Conservation (phyloP, 2,797 vertebrate species). For the Smutsia temminckii region DNA sequence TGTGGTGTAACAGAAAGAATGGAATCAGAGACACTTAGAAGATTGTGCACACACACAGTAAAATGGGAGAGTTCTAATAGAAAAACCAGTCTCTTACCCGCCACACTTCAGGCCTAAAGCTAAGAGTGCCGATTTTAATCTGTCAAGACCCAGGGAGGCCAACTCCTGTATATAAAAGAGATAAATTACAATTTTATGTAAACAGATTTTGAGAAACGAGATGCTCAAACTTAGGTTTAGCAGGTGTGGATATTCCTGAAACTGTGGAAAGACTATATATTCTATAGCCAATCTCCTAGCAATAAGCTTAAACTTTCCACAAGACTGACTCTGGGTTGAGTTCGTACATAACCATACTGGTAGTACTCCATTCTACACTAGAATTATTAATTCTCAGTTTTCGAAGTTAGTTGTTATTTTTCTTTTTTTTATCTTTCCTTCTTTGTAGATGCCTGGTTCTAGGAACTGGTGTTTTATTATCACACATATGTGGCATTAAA, state of each 20-base stretch:
- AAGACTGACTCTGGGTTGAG: background rate
- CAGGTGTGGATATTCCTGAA: background rate
- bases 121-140: constrained; percentile 97
- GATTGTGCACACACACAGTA: background rate
- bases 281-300: background rate
- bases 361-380: background rate
- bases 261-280: background rate
- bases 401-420: background rate
- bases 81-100: constrained; percentile 88
- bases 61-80: background rate
- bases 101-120: constrained; percentile 97
- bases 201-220: background rate
- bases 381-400: background rate
- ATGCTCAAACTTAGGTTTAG: background rate
- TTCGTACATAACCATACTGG: background rate
- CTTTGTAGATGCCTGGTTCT: background rate
- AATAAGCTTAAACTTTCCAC: background rate
- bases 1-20: background rate
- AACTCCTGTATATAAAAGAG: constrained; percentile 89
- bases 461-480: background rate
- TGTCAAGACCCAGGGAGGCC: constrained; percentile 97
- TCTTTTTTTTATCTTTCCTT: background rate
- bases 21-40: background rate
- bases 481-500: background rate
- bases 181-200: background rate